Base-by-base conservation (phyloP, 2,113 vertebrate genomes). In the Passer domesticus region DNA sequence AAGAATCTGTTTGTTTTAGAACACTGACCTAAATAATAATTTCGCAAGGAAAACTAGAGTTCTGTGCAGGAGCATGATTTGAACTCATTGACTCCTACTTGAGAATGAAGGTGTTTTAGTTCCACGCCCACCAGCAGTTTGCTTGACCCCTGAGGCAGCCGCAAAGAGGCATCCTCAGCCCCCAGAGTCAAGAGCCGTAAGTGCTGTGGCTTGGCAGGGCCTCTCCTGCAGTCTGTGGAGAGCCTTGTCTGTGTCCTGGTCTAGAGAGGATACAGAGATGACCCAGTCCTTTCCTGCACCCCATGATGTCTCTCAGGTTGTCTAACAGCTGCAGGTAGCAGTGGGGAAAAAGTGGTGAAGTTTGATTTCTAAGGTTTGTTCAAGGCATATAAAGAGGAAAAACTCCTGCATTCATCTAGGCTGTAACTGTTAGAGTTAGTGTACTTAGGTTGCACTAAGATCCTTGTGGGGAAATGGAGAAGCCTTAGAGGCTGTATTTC, bases 21-120 rank as follows among this genome's bases (percentile, higher is more conserved):
- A 91, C 87, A 83, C 11, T 64, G 44, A 64, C 35, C n/a, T 91
- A 68, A 86, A 94, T 85, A 92, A 62, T 28, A 55, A n/a, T 60
- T 89, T 94, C 87, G 16, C 44, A 35, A 67, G 13, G 11, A 11
- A 37, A 89, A 20, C 10, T 14, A 23, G 44, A 39, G 18, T 52
- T 86, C 11, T 87, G 44, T 87, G n/a, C n/a, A 60, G 53, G 17
- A 64, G 21, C 10, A 2, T 49, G 15, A 22, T 68, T 20, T 66
- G 17, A 80, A 7, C 28, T 10, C 39, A 6, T n/a, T n/a, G 27
- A 75, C 50, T 44, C 53, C 33, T 64, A 12, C 58, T 73, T 62
- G 30, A 75, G n/a, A 28, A 43, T 60, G 59, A 62, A 63, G 21
- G 15, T 39, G 6, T 22, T 85, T 58, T 55, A 25, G 6, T 69